These are phyloP conservation scores for Lasius fuliginosus DNA, from an alignment of 2,888 invertebrate species.

Conservation along the genomic window DNA sequence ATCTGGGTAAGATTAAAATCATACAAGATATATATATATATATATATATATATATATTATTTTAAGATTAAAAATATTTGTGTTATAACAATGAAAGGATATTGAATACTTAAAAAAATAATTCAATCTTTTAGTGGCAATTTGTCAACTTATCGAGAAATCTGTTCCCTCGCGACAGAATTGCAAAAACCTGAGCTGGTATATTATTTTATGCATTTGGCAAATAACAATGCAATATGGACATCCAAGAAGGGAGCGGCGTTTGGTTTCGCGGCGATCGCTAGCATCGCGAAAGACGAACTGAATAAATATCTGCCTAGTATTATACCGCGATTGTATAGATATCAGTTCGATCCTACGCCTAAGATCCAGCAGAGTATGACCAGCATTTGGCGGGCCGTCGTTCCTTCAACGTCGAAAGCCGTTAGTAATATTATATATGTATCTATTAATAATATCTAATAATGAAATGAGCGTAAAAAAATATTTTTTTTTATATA, in stretches of 20 bases:
- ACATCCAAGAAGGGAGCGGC: constrained; percentile 98
- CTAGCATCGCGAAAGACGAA: constrained; percentile 94
- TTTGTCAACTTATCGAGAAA: constrained; percentile 97
- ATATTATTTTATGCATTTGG: constrained; percentile 98
- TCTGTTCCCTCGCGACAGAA: constrained; percentile 97
- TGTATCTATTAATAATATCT: constrained; percentile 6
- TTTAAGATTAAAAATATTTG: constrained; percentile 10
- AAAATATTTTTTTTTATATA: constrained; percentile 45
- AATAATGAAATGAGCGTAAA: constrained; percentile 39
- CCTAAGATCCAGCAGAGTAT: constrained; percentile 97
- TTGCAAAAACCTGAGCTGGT: constrained; percentile 97
- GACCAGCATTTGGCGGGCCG: constrained; percentile 97
- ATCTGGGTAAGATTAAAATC: constrained; percentile 89
- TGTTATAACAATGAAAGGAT: not conserved
- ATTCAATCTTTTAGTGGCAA: constrained; percentile 90
- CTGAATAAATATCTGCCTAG: constrained; percentile 93
- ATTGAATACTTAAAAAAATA: constrained; percentile 3
- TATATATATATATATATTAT: too few species aligned
- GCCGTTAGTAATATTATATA: constrained; percentile 88
- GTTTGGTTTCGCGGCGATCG: constrained; percentile 96
- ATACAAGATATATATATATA: not conserved
- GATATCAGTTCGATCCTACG: constrained; percentile 97
- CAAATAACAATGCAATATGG: constrained; percentile 98
- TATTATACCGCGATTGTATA: constrained; percentile 95
- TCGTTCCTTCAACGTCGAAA: constrained; percentile 95